Evolutionary conservation across 2,888 invertebrate species (phyloP).

Genomic region (Octodonta nipae): DNA sequence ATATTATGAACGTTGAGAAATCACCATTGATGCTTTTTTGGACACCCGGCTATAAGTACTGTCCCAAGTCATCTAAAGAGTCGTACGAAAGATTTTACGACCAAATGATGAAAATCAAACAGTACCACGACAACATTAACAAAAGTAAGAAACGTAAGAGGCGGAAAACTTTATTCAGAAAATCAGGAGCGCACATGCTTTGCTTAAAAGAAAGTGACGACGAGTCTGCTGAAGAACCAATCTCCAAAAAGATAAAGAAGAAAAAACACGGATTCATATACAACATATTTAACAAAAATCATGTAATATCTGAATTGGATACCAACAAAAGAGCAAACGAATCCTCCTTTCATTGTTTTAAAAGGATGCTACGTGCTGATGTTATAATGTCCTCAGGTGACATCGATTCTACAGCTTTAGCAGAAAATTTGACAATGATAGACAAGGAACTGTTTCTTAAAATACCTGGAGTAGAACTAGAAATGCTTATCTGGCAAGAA

Average conservation of each 20-base stretch:
- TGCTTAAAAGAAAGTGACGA: conserved; percentile 15
- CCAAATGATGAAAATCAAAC: conserved; percentile 27
- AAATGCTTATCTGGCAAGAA: conserved; percentile 33
- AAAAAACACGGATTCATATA: conserved; percentile 17
- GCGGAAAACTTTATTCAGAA: conserved; percentile 13
- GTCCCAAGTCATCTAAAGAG: conserved; percentile 35
- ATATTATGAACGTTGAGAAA: conserved; percentile 21
- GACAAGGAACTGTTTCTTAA: conserved; percentile 41
- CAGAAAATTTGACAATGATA: conserved; percentile 40
- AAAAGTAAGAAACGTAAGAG: conserved; percentile 14
- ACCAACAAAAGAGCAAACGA: conserved; percentile 17
- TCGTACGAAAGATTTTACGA: conserved; percentile 34
- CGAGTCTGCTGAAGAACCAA: conserved; percentile 12
- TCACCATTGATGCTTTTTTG: conserved; percentile 38
- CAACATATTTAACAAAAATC: conserved; percentile 14
- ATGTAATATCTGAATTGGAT: conserved; percentile 11
- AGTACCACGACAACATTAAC: conserved; percentile 12
- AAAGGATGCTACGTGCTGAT: conserved; percentile 32
- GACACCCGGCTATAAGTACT: conserved; percentile 44
- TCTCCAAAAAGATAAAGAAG: conserved; percentile 11
- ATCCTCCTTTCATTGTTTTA: conserved; percentile 29
- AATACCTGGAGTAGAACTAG: conserved; percentile 35
- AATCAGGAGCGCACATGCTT: conserved; percentile 7
- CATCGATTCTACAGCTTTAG: conserved; percentile 40
- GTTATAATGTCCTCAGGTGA: conserved; percentile 39